Conservation (phyloP, 2,888 invertebrate genomes). For the Euzophera pinguis region DNA sequence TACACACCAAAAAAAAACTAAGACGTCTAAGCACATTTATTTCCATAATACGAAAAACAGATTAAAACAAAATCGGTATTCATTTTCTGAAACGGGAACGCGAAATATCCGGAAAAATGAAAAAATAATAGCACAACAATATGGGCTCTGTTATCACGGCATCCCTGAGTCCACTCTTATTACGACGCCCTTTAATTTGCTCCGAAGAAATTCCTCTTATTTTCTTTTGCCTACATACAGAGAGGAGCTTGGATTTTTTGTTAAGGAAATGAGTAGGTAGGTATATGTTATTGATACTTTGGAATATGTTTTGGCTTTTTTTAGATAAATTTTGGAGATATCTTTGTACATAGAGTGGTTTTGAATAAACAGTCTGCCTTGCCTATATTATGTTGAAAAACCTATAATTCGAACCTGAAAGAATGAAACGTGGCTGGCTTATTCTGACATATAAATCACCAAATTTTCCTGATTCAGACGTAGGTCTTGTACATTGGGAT, state of each 20-base stretch:
- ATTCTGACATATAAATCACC: too few relatives aligned
- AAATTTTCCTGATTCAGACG: too few relatives aligned
- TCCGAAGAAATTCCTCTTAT: constrained; percentile 56
- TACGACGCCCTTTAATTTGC: constrained; percentile 68
- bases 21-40: not conserved
- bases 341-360: too few relatives aligned
- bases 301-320: not conserved
- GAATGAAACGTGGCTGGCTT: too few relatives aligned
- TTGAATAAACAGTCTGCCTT: too few relatives aligned
- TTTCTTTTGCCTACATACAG: constrained; percentile 37
- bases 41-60: not conserved
- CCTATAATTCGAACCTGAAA: too few relatives aligned
- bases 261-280: not conserved
- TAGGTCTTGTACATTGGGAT: too few relatives aligned
- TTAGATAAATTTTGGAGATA: too few relatives aligned
- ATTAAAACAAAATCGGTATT: not conserved
- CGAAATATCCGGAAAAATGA: constrained; percentile 52
- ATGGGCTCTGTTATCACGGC: constrained; percentile 56
- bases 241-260: not conserved
- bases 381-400: too few relatives aligned
- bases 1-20: not conserved
- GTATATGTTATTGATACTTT: not conserved
- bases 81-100: constrained; percentile 18
- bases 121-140: constrained; percentile 69
- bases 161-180: constrained; percentile 64